A percentile compares a stretch with the other conserved stretches of the same genome.
phyloP scores from a whole-genome alignment of 2,113 vertebrate genomes.

The Gorilla gorilla region DNA sequence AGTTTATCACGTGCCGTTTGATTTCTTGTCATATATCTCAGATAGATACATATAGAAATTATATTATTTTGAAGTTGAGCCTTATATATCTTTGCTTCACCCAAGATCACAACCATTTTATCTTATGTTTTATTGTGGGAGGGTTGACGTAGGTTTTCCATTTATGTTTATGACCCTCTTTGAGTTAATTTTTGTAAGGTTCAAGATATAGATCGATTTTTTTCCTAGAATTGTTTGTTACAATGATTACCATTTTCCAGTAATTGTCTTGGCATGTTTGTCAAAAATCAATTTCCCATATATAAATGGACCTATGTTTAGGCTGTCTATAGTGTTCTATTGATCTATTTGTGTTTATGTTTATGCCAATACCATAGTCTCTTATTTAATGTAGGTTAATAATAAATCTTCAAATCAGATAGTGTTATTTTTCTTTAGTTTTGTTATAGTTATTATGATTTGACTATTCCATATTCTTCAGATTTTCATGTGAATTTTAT shows the following conservation, averaged over 20 bases:
- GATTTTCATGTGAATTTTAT: neutral
- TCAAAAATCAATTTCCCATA: neutral
- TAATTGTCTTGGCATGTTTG: fast-evolving
- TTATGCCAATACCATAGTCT: neutral
- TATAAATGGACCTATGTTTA: neutral
- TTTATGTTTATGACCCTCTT: neutral
- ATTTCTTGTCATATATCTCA: neutral
- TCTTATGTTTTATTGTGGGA: neutral
- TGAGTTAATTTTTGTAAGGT: neutral
- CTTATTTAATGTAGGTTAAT: neutral
- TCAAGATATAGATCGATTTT: neutral
- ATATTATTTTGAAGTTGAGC: neutral
- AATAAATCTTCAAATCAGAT: neutral
- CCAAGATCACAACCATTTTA: neutral
- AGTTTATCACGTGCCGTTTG: neutral
- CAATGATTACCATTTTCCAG: neutral
- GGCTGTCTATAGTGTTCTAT: neutral
- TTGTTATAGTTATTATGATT: neutral
- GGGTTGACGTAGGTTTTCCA: neutral
- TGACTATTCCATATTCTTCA: neutral
- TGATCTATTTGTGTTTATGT: neutral
- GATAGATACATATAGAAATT: neutral
- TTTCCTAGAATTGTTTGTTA: neutral
- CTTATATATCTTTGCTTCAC: neutral
- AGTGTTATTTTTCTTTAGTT: neutral